Conservation (phyloP, 2,113 vertebrate species). For the Clupea harengus region DNA sequence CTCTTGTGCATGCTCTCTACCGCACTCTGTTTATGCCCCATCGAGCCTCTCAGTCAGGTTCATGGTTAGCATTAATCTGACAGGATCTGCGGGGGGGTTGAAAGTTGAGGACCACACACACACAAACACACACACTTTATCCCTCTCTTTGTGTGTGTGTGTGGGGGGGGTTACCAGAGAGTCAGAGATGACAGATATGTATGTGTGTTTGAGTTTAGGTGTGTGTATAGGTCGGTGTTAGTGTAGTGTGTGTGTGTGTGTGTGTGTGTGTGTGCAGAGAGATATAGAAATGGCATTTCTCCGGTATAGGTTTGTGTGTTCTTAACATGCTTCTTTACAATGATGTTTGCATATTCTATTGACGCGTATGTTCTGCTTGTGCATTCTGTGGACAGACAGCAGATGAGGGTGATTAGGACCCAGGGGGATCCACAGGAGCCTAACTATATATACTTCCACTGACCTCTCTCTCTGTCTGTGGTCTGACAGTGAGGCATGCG, state of each 20-base stretch:
- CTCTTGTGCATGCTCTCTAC: not conserved
- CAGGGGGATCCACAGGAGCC: not conserved
- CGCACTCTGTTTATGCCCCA: not conserved
- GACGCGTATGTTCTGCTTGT: not conserved
- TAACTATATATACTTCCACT: not conserved
- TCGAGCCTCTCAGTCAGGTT: not conserved
- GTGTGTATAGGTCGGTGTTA: not conserved
- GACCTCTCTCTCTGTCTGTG: not conserved
- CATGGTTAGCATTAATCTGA: not conserved
- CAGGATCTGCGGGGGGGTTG: not conserved
- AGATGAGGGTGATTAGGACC: not conserved
- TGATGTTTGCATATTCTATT: not conserved
- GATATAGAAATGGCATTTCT: not conserved
- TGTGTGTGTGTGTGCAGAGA: not conserved
- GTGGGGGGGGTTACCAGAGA: not conserved
- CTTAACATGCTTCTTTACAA: not conserved
- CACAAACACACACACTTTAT: not conserved
- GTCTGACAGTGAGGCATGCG: not conserved
- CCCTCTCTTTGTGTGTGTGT: not conserved
- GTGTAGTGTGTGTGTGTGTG: not conserved
- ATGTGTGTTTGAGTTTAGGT: not conserved
- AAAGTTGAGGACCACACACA: conserved; percentile 14
- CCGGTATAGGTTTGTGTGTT: not conserved
- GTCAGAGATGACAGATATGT: not conserved
- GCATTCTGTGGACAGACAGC: not conserved